phyloP scores from a whole-genome alignment of 1,140 invertebrate species.

The Protaetia brevitarsis region DNA sequence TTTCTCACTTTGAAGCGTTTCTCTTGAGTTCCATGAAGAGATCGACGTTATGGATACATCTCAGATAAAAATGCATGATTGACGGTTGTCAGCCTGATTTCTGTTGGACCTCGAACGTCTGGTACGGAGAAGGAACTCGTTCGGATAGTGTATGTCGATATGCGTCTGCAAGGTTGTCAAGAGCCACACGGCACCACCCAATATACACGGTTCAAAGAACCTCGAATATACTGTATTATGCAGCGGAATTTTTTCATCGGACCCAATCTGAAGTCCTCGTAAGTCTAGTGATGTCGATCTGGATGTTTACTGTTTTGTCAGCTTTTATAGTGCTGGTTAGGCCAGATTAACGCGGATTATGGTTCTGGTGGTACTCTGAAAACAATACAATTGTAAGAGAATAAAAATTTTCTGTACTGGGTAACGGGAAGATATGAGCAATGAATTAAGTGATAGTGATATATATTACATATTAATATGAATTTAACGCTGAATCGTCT shows the following conservation, averaged over 20 bases:
- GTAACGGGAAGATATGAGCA: slow-evolving; percentile 68
- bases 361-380: slow-evolving; percentile 58
- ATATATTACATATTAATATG: too few species aligned
- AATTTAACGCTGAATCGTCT: too few species aligned
- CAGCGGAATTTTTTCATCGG: slow-evolving; percentile 67
- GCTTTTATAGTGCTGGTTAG: slow-evolving; percentile 70
- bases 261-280: slow-evolving; percentile 60
- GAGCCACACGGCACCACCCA: slow-evolving; percentile 57
- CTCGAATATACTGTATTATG: slow-evolving; percentile 82
- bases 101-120: slow-evolving; percentile 78
- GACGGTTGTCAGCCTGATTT: slow-evolving; percentile 78
- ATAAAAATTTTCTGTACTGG: slow-evolving; percentile 50
- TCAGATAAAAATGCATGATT: slow-evolving; percentile 82
- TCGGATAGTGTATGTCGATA: slow-evolving; percentile 42
- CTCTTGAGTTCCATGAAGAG: slow-evolving; percentile 77
- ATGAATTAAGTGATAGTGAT: slow-evolving; percentile 44
- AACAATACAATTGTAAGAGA: slow-evolving; percentile 63
- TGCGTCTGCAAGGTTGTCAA: slow-evolving; percentile 48
- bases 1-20: slow-evolving; percentile 84
- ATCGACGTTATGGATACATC: slow-evolving; percentile 83
- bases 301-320: slow-evolving; percentile 67
- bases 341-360: slow-evolving; percentile 62
- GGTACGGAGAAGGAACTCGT: slow-evolving; percentile 70
- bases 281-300: slow-evolving; percentile 68
- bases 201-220: slow-evolving; percentile 76